These are phyloP conservation scores for Atlantisia rogersi DNA, from an alignment of 2,113 vertebrate genomes.

Conservation along the genomic window DNA sequence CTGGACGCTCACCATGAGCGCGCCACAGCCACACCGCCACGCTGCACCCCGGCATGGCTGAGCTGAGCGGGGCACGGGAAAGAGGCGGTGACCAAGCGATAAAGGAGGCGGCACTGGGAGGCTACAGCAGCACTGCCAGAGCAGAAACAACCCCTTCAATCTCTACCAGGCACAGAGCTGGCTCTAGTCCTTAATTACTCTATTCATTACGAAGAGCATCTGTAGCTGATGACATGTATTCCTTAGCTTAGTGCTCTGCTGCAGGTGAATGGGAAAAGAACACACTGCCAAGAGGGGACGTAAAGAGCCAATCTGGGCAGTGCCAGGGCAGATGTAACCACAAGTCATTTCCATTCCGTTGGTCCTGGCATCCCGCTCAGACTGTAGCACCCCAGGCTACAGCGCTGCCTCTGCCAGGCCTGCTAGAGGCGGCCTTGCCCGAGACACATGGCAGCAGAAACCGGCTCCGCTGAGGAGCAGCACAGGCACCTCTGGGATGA, in stretches of 20 bases:
- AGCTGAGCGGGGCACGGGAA: not conserved
- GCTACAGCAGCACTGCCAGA: not conserved
- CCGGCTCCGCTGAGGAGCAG: not conserved
- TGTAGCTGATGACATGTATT: not conserved
- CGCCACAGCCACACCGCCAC: no score
- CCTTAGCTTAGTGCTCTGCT: not conserved
- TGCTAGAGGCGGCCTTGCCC: not conserved
- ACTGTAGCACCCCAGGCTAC: not conserved
- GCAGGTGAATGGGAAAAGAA: not conserved
- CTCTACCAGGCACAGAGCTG: not conserved
- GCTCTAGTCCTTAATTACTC: not conserved
- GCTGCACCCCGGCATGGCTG: no score
- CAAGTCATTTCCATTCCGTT: slow-evolving; percentile 21
- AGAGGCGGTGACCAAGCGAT: not conserved
- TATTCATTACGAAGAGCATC: not conserved
- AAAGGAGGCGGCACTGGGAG: not conserved
- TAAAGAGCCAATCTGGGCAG: not conserved
- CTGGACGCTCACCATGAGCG: not conserved
- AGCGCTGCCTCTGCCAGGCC: no score
- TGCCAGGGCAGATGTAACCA: not conserved
- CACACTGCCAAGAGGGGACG: not conserved
- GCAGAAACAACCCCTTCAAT: not conserved
- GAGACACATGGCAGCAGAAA: not conserved
- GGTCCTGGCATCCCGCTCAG: not conserved
- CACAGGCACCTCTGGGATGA: not conserved